Evolutionary conservation across 2,888 invertebrate genomes (phyloP).

Genomic region (Parthenolecanium corni): DNA sequence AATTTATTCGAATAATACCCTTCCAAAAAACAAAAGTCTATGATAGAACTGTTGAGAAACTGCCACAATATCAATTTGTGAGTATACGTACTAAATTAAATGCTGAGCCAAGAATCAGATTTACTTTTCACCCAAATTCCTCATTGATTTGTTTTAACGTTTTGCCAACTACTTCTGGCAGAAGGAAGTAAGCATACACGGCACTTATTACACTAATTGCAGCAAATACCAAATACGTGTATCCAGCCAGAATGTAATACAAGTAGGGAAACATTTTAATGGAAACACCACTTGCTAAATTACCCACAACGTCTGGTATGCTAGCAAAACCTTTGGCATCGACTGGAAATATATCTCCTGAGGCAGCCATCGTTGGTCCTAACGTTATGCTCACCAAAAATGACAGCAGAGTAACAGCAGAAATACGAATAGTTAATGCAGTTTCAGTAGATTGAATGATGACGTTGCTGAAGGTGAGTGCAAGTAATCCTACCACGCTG

Average conservation of each 20-base stretch:
- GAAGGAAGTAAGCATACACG: not conserved
- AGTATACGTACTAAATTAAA: too few relatives aligned
- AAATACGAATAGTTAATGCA: conserved; percentile 39
- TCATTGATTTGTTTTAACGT: conserved; percentile 1
- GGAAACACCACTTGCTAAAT: conserved; percentile 44
- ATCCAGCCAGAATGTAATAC: conserved; percentile 38
- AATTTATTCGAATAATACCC: too few relatives aligned
- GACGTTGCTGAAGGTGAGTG: conserved; percentile 37
- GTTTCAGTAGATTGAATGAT: not conserved
- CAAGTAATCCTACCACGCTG: conserved; percentile 45
- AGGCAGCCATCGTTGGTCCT: conserved; percentile 46
- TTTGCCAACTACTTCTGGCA: conserved; percentile 24
- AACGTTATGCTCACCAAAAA: conserved; percentile 45
- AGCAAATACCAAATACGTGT: conserved; percentile 34
- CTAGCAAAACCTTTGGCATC: conserved; percentile 45
- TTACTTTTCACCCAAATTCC: not conserved
- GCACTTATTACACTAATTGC: not conserved
- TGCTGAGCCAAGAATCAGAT: too few relatives aligned
- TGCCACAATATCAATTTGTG: too few relatives aligned
- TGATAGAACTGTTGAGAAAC: too few relatives aligned
- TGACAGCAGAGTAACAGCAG: conserved; percentile 43
- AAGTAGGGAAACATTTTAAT: conserved; percentile 45
- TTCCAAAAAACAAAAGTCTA: too few relatives aligned
- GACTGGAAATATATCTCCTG: conserved; percentile 46
- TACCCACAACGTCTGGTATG: conserved; percentile 38